Conservation (phyloP, 2,113 vertebrate species). For the Protobothrops mucrosquamatus region DNA sequence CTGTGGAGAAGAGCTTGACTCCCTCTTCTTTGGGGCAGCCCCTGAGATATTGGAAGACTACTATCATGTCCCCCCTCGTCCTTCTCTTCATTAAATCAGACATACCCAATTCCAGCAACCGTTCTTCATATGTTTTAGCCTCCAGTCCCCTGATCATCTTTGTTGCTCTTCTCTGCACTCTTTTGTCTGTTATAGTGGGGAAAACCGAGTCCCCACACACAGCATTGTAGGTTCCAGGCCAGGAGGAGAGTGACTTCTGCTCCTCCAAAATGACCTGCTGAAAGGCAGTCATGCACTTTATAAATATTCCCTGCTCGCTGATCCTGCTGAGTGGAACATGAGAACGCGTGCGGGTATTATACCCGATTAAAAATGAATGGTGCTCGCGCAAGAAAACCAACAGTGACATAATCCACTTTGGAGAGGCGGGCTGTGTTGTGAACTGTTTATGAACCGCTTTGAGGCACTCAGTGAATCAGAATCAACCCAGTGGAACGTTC, state of each 20-base stretch:
- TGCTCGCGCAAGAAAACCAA: rapidly evolving
- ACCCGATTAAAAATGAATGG: conserved; percentile 22
- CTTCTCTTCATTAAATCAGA: too few relatives aligned
- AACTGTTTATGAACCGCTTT: not conserved
- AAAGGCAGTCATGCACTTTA: conserved; percentile 25
- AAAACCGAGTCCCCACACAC: not conserved
- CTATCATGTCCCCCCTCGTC: too few relatives aligned
- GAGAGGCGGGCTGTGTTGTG: too few relatives aligned
- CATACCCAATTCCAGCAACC: too few relatives aligned
- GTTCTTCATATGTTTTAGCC: too few relatives aligned
- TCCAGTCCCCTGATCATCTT: too few relatives aligned
- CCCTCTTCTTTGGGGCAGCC: too few relatives aligned
- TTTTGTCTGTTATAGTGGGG: not conserved
- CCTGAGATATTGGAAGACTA: too few relatives aligned
- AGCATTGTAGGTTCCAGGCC: not conserved
- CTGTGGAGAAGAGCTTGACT: too few relatives aligned
- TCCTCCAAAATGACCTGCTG: not conserved
- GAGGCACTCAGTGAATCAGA: not conserved
- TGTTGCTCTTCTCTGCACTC: too few relatives aligned
- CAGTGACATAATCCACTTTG: not conserved
- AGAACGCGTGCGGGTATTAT: conserved; percentile 13
- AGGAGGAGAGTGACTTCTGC: conserved; percentile 33
- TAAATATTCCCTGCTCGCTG: conserved; percentile 29
- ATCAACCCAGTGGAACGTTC: not conserved
- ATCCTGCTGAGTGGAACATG: conserved; percentile 31